Percentiles rank a stretch among this genome's conserved stretches.
Conservation (phyloP, 2,113 vertebrate genomes). For the Siniperca knerii region DNA sequence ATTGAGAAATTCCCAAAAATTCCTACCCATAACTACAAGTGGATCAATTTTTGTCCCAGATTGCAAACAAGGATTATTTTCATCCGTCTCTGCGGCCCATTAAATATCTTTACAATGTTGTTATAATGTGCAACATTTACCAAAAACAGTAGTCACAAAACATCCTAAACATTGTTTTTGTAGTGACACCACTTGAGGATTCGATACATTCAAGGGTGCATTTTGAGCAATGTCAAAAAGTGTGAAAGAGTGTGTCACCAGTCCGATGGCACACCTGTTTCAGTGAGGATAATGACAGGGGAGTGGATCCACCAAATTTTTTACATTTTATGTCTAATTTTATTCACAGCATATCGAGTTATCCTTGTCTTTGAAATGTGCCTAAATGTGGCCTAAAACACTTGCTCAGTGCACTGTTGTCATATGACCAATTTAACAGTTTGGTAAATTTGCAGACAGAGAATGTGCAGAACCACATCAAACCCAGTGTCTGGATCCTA, state of each 20-base stretch:
- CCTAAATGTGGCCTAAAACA: background rate
- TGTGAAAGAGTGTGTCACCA: background rate
- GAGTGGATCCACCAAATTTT: background rate
- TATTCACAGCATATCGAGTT: background rate
- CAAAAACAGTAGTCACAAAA: background rate
- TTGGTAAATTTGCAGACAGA: background rate
- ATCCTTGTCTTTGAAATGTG: background rate
- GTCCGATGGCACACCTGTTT: background rate
- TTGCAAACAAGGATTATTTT: no score
- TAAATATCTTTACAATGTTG: background rate
- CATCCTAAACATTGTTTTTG: background rate
- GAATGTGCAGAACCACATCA: background rate
- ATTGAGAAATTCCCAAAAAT: background rate
- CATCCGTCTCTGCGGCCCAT: background rate
- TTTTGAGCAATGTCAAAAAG: background rate
- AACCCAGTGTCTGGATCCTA: background rate
- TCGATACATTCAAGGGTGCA: background rate
- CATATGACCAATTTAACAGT: constrained; percentile 1
- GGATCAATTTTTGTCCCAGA: background rate
- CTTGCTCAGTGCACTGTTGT: background rate
- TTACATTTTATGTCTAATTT: background rate
- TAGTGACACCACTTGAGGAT: background rate
- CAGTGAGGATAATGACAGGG: background rate
- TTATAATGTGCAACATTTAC: background rate
- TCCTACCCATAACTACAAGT: background rate